A percentile compares a stretch with the other conserved stretches of the same genome.
Evolutionary conservation across 2,797 vertebrate species (phyloP).

Genomic region (Balearica regulorum): DNA sequence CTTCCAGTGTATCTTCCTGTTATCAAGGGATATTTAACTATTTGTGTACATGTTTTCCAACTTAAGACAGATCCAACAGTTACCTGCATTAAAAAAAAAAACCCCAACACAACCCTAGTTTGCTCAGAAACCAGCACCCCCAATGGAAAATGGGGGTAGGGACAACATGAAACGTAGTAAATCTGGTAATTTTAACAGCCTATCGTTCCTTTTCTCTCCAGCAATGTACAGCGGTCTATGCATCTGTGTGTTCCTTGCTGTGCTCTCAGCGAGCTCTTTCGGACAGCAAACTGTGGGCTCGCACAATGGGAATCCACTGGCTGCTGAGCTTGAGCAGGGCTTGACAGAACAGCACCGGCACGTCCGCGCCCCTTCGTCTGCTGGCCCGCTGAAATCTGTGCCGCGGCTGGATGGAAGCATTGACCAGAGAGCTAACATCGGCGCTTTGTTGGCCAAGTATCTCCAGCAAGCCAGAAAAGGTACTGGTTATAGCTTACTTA

Average conservation of each 20-base stretch:
- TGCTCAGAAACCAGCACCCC: background rate
- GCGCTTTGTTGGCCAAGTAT: conserved; percentile 86
- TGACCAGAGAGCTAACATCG: conserved; percentile 82
- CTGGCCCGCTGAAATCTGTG: conserved; percentile 67
- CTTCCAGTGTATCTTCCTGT: background rate
- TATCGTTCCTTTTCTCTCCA: background rate
- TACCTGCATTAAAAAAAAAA: background rate
- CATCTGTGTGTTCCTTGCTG: conserved; percentile 84
- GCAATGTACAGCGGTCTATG: conserved; percentile 79
- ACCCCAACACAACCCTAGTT: background rate
- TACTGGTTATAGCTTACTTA: conserved; percentile 29
- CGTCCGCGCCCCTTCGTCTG: conserved; percentile 69
- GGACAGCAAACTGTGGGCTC: conserved; percentile 77
- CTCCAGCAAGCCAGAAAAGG: conserved; percentile 89
- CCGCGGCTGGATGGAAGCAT: conserved; percentile 65
- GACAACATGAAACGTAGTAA: accelerated
- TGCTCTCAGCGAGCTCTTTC: conserved; percentile 80
- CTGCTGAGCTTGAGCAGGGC: conserved; percentile 69
- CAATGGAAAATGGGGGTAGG: background rate
- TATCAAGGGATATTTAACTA: background rate
- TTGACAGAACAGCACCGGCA: conserved; percentile 63
- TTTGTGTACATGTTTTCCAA: accelerated
- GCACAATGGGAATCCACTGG: conserved; percentile 51
- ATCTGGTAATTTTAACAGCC: background rate
- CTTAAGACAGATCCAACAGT: background rate